These are phyloP conservation scores for Sciurus carolinensis DNA, from an alignment of 2,797 vertebrate species.

Conservation along the genomic window DNA sequence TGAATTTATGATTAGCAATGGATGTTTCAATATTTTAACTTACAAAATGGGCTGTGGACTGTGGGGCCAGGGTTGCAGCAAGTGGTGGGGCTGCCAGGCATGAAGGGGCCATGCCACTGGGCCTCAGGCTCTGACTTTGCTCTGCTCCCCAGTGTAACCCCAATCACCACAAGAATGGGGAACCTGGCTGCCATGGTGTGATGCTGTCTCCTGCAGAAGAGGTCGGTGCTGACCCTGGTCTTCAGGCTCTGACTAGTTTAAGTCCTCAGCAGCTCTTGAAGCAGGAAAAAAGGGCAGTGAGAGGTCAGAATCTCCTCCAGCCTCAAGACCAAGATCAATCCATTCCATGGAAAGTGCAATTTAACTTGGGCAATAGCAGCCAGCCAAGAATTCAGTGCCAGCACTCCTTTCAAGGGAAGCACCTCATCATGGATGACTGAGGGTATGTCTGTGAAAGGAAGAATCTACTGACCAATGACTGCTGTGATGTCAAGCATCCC, in stretches of 20 bases:
- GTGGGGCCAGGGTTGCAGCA: neutral
- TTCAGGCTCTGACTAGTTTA: slow-evolving; percentile 83
- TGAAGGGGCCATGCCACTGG: slow-evolving; percentile 73
- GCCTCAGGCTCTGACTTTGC: slow-evolving; percentile 41
- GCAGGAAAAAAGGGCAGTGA: slow-evolving; percentile 96
- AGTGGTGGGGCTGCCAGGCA: neutral
- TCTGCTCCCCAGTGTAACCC: slow-evolving; percentile 42
- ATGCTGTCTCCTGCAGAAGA: slow-evolving; percentile 94
- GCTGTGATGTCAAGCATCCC: slow-evolving; percentile 93
- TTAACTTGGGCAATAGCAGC: slow-evolving; percentile 97
- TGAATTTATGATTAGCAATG: neutral
- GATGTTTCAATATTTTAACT: neutral
- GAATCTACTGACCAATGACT: slow-evolving; percentile 96
- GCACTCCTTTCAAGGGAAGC: slow-evolving; percentile 98
- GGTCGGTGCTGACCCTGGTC: slow-evolving; percentile 97
- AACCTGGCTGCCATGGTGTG: slow-evolving; percentile 92
- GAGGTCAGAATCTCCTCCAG: slow-evolving; percentile 95
- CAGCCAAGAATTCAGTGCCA: slow-evolving; percentile 95
- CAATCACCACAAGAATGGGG: slow-evolving; percentile 81
- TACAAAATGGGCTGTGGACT: neutral
- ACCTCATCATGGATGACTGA: slow-evolving; percentile 96
- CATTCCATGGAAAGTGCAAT: slow-evolving; percentile 97
- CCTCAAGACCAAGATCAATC: slow-evolving; percentile 94
- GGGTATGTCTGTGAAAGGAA: slow-evolving; percentile 97
- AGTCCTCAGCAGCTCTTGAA: slow-evolving; percentile 96